phyloP scores from a whole-genome alignment of 2,888 invertebrate species.

The Cerceris ruficornis region DNA sequence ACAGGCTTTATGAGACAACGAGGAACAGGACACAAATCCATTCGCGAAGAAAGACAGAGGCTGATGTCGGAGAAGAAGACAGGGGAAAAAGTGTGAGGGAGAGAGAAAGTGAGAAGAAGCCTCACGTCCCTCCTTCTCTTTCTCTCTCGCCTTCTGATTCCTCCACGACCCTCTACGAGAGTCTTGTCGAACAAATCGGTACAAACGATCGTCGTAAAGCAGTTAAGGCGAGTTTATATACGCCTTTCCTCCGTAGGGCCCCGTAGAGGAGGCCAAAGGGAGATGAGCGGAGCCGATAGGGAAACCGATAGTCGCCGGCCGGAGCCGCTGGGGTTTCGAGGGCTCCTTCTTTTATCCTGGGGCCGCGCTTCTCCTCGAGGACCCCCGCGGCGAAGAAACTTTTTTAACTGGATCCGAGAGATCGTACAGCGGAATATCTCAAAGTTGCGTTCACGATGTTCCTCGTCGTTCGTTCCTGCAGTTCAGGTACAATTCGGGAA shows the following conservation, averaged over 20 bases:
- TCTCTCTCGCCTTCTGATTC: constrained; percentile 32
- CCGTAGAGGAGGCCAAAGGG: constrained; percentile 71
- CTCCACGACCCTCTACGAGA: constrained; percentile 38
- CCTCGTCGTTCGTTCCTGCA: constrained; percentile 31
- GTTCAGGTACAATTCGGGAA: constrained; percentile 16
- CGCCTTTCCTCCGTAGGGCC: constrained; percentile 68
- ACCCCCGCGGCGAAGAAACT: constrained; percentile 63
- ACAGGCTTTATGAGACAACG: constrained; percentile 60
- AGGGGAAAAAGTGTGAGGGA: constrained; percentile 13
- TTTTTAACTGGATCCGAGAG: constrained; percentile 61
- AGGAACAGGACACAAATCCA: constrained; percentile 40
- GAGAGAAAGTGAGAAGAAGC: constrained; percentile 16
- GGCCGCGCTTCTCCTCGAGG: constrained; percentile 70
- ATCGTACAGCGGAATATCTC: constrained; percentile 41
- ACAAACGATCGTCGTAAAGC: constrained; percentile 82
- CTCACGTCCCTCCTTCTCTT: constrained; percentile 26
- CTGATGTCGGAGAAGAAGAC: constrained; percentile 30
- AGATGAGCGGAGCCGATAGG: constrained; percentile 76
- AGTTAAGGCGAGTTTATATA: constrained; percentile 79
- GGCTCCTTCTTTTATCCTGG: constrained; percentile 59
- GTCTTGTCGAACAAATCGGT: constrained; percentile 82
- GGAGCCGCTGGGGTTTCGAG: constrained; percentile 57
- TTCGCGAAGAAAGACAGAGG: constrained; percentile 12
- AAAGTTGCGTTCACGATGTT: constrained; percentile 56
- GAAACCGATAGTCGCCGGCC: constrained; percentile 77